Evolutionary conservation across 2,797 vertebrate species (phyloP), one percentile per base, ranked within the genome.

Genomic region (Premnoplex brunnescens): DNA sequence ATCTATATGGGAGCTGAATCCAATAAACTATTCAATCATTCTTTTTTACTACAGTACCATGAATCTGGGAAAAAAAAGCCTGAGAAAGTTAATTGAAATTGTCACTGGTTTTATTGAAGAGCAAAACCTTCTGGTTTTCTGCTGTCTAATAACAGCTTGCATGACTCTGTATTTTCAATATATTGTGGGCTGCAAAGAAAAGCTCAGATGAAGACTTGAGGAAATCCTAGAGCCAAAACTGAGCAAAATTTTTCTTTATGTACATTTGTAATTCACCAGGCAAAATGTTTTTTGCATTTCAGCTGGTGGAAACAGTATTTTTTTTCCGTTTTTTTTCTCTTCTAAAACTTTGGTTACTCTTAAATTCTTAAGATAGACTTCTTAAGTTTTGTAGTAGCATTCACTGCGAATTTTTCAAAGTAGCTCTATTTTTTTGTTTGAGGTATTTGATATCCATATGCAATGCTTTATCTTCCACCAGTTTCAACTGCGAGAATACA

Each of bases 51-150:
- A 69, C 30, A 79, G 18, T 58, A 71, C n/a, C 15, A 13, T 37
- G 48, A 93, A 15, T 62, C 16, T 69, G 34, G 44, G 59, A 79
- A 83, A 81, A 81, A 89, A 87, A 83, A 1, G 1, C 22, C 48
- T 63, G 51, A 83, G 79, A 88, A 92, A 90, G 83, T 34, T 94
- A 93, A 90, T 77, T 49, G 46, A 95, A 90, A 74, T 91, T 93
- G 79, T 84, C 89, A 93, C 34, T 5, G 0, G 1, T 86, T 95
- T 85, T 74, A 93, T 93, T 49, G 63, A 92, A 89, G 52, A 81
- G 15, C 9, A 88, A 90, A 94, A 46, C 54, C n/a, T 91, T 68
- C 27, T 71, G 48, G 1, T 66, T 80, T 89, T 85, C 41, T 85
- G 52, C 39, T 72, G 27, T 67, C 44, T 69, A 59, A 73, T 88